Base-by-base conservation (phyloP, 2,888 invertebrate genomes). In the Limnephilus auricula region DNA sequence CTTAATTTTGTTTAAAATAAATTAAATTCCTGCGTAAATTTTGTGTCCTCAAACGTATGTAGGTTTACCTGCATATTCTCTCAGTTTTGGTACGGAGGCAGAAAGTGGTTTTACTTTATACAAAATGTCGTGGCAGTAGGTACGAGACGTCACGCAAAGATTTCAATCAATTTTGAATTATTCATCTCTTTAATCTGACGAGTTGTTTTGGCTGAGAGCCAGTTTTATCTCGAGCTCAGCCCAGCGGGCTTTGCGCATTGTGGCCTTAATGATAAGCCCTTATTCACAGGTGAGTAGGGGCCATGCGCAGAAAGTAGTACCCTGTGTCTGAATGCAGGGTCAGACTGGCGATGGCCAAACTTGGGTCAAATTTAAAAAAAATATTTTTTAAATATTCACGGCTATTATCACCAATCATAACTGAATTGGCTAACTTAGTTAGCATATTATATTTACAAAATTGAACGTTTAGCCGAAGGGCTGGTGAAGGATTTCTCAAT, bases 151-250 rank as follows among this genome's bases (percentile, higher is more conserved):
- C 82, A 78, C 90, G 65, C 90, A 37, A 91, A 92, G 92, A 91
- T 91, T 93, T 93, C 93, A 93, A 93, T 93, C 93, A 92, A 91
- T 92, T 91, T 86, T 90, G 90, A 89, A 92, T 92, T 90, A 93
- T 92, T 93, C 93, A 93, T 91, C 92, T 92, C 83, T 93, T 93
- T 93, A 93, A 93, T 93, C 93, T 92, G 93, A 93, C 93, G 92
- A 92, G 93, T 89, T 92, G 93, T 93, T 93, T 93, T 92, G 93
- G 92, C 88, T 91, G 87, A 40, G 88, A 90, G 85, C 92, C 80
- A 90, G 92, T 82, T 90, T 92, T 91, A 92, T 92, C 92, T 92
- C 79, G 87, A 34, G 65, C 65, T 30, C 50, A 65, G 79, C 92
- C 89, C 90, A 89, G 87, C 83, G 89, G 91, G 86, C 87, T 34